A percentile compares a stretch with the other conserved stretches of the same genome.
phyloP scores from a whole-genome alignment of 2,113 vertebrate genomes.

The Salvator merianae region DNA sequence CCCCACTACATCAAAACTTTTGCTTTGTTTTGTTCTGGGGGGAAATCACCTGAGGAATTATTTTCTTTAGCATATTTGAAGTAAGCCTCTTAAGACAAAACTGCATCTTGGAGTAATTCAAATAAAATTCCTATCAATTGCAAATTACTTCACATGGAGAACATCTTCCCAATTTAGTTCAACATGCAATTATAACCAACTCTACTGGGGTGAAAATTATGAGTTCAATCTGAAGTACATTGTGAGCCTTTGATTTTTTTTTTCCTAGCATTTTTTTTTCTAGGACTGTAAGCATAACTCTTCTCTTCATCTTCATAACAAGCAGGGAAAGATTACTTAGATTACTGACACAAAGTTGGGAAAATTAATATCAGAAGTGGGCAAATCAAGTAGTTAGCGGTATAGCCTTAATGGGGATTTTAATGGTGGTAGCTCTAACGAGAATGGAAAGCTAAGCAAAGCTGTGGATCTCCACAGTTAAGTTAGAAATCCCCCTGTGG shows the following conservation, averaged over 20 bases:
- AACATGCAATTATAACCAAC: slow-evolving; percentile 71
- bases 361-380: too few relatives aligned
- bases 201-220: slow-evolving; percentile 43
- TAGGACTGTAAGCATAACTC: slow-evolving; percentile 60
- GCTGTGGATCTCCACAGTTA: too few relatives aligned
- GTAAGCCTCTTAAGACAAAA: not conserved
- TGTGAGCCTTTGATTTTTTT: slow-evolving; percentile 59
- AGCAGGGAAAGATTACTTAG: not conserved
- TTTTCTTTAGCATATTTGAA: too few relatives aligned
- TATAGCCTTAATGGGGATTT: too few relatives aligned
- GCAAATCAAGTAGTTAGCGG: too few relatives aligned
- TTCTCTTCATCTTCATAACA: slow-evolving; percentile 52
- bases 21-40: too few relatives aligned
- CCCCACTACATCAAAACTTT: too few relatives aligned
- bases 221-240: slow-evolving; percentile 61
- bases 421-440: too few relatives aligned
- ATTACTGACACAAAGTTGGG: not conserved
- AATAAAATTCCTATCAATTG: not conserved
- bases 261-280: slow-evolving; percentile 38
- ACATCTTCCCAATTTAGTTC: slow-evolving; percentile 48
- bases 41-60: too few relatives aligned
- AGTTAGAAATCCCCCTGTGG: too few relatives aligned
- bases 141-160: slow-evolving; percentile 34
- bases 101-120: not conserved
- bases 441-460: too few relatives aligned